A percentile compares a stretch with the other conserved stretches of the same genome.
Conservation (phyloP, 2,797 vertebrate genomes). For the Babyrousa celebensis region DNA sequence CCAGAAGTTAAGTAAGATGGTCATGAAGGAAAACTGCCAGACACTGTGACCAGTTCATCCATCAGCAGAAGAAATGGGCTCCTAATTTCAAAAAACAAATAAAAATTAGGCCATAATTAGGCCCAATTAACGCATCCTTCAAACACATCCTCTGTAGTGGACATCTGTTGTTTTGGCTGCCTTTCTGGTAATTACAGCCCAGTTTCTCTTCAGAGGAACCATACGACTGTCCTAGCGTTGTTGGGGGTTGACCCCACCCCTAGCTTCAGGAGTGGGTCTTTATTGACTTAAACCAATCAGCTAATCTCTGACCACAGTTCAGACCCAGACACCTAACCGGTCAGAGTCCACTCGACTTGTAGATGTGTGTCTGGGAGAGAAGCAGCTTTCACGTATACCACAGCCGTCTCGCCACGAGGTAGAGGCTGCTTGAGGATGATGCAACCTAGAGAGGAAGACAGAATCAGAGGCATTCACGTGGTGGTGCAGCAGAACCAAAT, state of each 20-base stretch:
- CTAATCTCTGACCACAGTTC: not conserved
- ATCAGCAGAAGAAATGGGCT: slow-evolving; percentile 73
- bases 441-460: not conserved
- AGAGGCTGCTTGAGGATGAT: not conserved
- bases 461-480: accelerated
- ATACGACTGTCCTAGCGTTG: not conserved
- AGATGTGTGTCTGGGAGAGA: not conserved
- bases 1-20: not conserved
- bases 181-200: slow-evolving; percentile 75
- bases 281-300: not conserved
- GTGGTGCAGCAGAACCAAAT: too few relatives aligned
- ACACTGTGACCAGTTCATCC: slow-evolving; percentile 66
- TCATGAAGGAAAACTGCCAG: slow-evolving; percentile 28
- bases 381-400: too few relatives aligned
- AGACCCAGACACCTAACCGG: not conserved
- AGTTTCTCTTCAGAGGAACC: slow-evolving; percentile 28
- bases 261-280: not conserved
- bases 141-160: slow-evolving; percentile 67
- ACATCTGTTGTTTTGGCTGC: slow-evolving; percentile 84
- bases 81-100: slow-evolving; percentile 79
- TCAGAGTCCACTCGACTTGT: not conserved
- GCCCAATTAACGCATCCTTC: slow-evolving; percentile 82
- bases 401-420: not conserved
- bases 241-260: slow-evolving; percentile 51
- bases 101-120: slow-evolving; percentile 83